Base-by-base conservation (phyloP, 2,888 invertebrate species). In the Drosophila pegasa region DNA sequence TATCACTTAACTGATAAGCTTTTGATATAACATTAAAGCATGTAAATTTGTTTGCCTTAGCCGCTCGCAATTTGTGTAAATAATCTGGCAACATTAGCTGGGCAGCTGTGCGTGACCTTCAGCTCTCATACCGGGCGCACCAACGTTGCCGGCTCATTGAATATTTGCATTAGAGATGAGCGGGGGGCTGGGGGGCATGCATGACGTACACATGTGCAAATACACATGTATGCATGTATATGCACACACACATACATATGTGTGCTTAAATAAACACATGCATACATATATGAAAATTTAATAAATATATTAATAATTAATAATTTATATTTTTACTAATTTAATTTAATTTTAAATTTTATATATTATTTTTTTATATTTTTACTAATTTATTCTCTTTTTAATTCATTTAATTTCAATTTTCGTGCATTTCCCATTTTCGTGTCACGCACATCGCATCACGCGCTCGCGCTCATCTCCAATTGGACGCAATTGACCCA, bases 1-100 rank as follows among this genome's bases (percentile, higher is more conserved):
- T 57, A 48, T 55, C 55, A 37, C 56, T 27, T n/a, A 57, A 57
- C 56, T 57, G 56, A 57, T 57, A 57, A 57, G 48, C 48, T 33
- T 43, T 55, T 55, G 33, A 48, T 48, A 48, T 48, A 48, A 51
- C 50, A 51, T 51, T 51, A 38, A 38, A 52, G 52, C 52, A 52
- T 52, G 52, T 52, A 52, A 52, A 52, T 38, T 14, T 52, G 38
- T 52, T 52, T 38, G 52, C 38, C 27, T 29, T 38, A 9, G 16
- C 38, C 14, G 18, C 38, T 52, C 52, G 27, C 29, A 52, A 52
- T 27, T 52, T 52, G 37, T 35, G 27, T 38, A 38, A 38, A 38
- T 38, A 52, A 29, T 52, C 52, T 52, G 52, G 52, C 52, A 52
- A 29, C 52, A 35, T 37, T 47, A 47, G 31, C 16, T 33, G 56